Base-by-base conservation (phyloP, 2,888 invertebrate genomes). In the Caenorhabditis sulstoni region DNA sequence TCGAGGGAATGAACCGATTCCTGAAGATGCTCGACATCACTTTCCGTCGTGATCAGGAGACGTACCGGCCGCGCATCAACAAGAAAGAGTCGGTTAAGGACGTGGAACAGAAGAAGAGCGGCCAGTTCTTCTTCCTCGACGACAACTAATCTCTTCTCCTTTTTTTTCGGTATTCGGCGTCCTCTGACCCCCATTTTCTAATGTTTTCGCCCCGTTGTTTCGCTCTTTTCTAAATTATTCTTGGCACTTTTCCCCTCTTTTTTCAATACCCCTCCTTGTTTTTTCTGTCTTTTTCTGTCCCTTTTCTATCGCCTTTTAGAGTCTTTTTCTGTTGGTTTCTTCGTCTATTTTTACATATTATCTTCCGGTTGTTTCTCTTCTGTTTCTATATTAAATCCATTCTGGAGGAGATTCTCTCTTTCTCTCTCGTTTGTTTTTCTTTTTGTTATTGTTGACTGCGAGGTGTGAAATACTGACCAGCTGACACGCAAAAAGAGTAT, bases 111-210 rank as follows among this genome's bases (percentile, higher is more conserved):
- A 99, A 99, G 92, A 93, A 94, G 85, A 94, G 95, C 68, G 98
- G 98, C 75, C 97, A 99, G 92, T 99, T 95, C 92, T 99, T 99
- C 94, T 99, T 99, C 93, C 93, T 99, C 91, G 99, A 99, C 92
- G 97, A 97, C 91, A 95, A 94, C 39, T 80, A 76, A 44, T 45
- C 20, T 12, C 18, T 4, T 67, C n/a, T 14, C 11, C 23, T n/a
- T 18, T 47, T 47, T 16, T 23, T 18, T 29, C 29, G 29, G 35
- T 47, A 16, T 23, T 18, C 41, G 41, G 11, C 11, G 44, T 11
- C 11, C 20, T 20, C 52, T 29, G 23, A 52, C n/a, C 4, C 8
- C 23, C 39, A 14, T 57, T 71, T 65, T 44, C 37, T 8, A 16
- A 29, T 23, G 18, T 55, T 57, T 52, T 55, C 29, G 16, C 58